phyloP scores from a whole-genome alignment of 2,113 vertebrate species.

The Brachionichthys hirsutus region DNA sequence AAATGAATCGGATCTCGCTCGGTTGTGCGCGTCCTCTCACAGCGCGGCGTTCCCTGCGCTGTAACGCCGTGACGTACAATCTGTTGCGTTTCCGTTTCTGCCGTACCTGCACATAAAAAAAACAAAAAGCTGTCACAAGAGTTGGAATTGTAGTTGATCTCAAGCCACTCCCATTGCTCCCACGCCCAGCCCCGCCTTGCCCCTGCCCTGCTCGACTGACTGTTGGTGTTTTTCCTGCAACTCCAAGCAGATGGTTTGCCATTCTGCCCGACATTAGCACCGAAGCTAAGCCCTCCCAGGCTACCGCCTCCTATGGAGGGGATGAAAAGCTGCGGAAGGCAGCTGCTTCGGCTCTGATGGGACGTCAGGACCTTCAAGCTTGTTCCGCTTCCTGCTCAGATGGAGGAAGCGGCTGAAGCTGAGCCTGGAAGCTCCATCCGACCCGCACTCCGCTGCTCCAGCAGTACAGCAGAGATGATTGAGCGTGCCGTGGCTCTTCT shows the following conservation, averaged over 20 bases:
- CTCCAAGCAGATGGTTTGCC: conserved; percentile 65
- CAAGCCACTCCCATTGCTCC: not conserved
- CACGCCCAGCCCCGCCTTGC: not conserved
- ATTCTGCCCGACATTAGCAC: conserved; percentile 45
- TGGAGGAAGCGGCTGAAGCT: conserved; percentile 34
- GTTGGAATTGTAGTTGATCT: not conserved
- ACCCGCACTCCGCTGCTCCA: conserved; percentile 42
- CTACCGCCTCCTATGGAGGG: conserved; percentile 37
- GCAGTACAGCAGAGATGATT: conserved; percentile 72
- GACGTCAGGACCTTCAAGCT: conserved; percentile 37
- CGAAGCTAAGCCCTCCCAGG: conserved; percentile 47
- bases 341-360: conserved; percentile 43
- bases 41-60: not conserved
- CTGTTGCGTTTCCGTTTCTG: conserved; percentile 16
- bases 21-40: not conserved
- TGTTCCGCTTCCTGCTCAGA: conserved; percentile 33
- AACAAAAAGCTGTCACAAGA: not conserved
- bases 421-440: conserved; percentile 32
- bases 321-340: conserved; percentile 49
- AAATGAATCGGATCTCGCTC: not conserved
- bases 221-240: conserved; percentile 42
- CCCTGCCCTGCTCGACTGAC: conserved; percentile 21
- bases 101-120: not conserved
- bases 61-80: conserved; percentile 15
- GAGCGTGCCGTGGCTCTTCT: conserved; percentile 55